Conservation (phyloP, 2,797 vertebrate species). For the Falco biarmicus region DNA sequence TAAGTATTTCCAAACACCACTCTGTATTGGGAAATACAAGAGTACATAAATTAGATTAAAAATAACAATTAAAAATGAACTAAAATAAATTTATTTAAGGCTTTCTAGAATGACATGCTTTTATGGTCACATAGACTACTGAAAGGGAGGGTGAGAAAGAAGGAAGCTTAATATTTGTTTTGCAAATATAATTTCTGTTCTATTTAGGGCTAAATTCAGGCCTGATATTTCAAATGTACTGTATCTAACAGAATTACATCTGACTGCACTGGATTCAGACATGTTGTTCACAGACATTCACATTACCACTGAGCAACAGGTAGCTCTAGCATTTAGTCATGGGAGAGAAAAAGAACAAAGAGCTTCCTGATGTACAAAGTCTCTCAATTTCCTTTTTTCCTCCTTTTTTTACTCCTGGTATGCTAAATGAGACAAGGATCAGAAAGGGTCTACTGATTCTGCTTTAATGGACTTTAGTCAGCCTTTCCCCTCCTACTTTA, state of each 20-base stretch:
- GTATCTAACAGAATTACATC: not conserved
- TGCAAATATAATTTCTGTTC: not conserved
- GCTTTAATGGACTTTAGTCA: not conserved
- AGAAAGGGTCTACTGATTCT: not conserved
- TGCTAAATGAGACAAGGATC: not conserved
- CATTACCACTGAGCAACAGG: not conserved
- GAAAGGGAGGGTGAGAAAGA: not conserved
- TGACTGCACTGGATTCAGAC: not conserved
- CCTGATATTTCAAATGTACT: not conserved
- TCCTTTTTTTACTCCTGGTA: not conserved
- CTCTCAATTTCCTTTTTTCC: not conserved
- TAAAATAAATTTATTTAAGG: not conserved
- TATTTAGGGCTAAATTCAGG: not conserved
- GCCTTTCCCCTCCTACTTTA: not conserved
- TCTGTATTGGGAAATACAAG: not conserved
- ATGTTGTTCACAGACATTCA: not conserved
- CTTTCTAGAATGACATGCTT: not conserved
- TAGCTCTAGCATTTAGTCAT: not conserved
- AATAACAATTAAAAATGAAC: not conserved
- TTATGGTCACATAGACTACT: not conserved
- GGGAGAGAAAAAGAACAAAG: not conserved
- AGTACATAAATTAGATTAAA: not conserved
- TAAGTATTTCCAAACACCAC: not conserved
- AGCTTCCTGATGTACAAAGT: not conserved
- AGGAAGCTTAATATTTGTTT: not conserved